phyloP scores from a whole-genome alignment of 2,113 vertebrate species.

The Morone saxatilis region DNA sequence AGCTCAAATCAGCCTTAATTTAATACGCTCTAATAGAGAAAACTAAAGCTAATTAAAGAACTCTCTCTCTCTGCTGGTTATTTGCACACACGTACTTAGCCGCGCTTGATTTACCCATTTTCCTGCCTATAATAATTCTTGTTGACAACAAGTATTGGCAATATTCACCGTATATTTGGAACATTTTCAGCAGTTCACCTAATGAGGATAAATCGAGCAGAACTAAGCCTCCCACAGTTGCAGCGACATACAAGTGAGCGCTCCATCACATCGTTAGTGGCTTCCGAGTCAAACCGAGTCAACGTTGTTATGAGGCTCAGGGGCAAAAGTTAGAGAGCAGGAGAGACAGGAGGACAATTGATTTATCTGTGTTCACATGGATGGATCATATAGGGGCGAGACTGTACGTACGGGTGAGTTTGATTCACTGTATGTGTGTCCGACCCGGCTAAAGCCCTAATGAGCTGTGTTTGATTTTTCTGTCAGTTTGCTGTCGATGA shows the following conservation, averaged over 20 bases:
- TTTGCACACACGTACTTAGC: constrained; percentile 13
- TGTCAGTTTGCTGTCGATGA: neutral
- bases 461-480: neutral
- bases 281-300: constrained; percentile 13
- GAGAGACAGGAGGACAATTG: constrained; percentile 8
- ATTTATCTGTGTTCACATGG: constrained; percentile 23
- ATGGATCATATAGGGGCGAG: neutral
- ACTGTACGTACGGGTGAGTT: neutral
- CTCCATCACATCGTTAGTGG: constrained; percentile 46
- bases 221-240: constrained; percentile 27
- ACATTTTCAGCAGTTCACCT: constrained; percentile 20
- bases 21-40: constrained; percentile 5
- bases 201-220: constrained; percentile 50
- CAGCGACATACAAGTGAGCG: constrained; percentile 21
- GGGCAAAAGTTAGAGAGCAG: constrained; percentile 28
- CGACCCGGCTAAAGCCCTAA: neutral
- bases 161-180: constrained; percentile 3
- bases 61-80: neutral
- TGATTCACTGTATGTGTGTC: neutral
- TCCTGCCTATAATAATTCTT: neutral
- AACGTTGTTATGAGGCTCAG: neutral
- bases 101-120: constrained; percentile 12
- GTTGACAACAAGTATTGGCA: constrained; percentile 26
- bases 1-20: constrained; percentile 22
- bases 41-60: neutral